Evolutionary conservation across 2,888 invertebrate species (phyloP).

Genomic region (Sericinus montela): DNA sequence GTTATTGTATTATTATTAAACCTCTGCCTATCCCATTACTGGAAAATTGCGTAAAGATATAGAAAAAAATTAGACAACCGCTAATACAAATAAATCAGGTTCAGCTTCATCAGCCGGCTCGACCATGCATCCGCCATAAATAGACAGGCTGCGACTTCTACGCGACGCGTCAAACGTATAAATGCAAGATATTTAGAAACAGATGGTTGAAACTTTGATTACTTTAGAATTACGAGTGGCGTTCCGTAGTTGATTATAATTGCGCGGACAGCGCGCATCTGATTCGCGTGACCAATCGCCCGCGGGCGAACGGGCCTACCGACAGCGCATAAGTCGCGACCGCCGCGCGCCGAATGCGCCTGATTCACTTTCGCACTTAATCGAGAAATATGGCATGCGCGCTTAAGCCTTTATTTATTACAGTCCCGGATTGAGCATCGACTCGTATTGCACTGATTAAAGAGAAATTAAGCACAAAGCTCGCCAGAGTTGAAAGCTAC

Average conservation of each 20-base stretch:
- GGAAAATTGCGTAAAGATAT: too few relatives aligned
- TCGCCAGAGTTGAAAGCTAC: not conserved
- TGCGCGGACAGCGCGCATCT: constrained; percentile 70
- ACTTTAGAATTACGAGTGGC: constrained; percentile 73
- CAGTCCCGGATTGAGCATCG: constrained; percentile 63
- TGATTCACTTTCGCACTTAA: constrained; percentile 72
- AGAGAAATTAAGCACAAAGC: constrained; percentile 54
- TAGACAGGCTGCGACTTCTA: constrained; percentile 33
- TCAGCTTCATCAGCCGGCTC: not conserved
- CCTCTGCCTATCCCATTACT: too few relatives aligned
- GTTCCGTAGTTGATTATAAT: constrained; percentile 73
- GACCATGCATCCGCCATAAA: constrained; percentile 28
- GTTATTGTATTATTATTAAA: too few relatives aligned
- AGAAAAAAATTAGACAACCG: too few relatives aligned
- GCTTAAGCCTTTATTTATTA: constrained; percentile 76
- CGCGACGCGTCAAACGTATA: constrained; percentile 22
- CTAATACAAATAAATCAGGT: not conserved
- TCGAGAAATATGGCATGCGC: constrained; percentile 77
- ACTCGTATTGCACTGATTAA: constrained; percentile 74
- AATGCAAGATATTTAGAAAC: constrained; percentile 44
- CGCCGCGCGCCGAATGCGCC: constrained; percentile 19
- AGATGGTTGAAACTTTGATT: constrained; percentile 68
- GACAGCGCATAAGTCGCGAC: constrained; percentile 29
- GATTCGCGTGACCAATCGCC: constrained; percentile 75
- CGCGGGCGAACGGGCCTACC: constrained; percentile 47